Base-by-base conservation (phyloP, 2,888 invertebrate species). In the Hanleya hanleyi region DNA sequence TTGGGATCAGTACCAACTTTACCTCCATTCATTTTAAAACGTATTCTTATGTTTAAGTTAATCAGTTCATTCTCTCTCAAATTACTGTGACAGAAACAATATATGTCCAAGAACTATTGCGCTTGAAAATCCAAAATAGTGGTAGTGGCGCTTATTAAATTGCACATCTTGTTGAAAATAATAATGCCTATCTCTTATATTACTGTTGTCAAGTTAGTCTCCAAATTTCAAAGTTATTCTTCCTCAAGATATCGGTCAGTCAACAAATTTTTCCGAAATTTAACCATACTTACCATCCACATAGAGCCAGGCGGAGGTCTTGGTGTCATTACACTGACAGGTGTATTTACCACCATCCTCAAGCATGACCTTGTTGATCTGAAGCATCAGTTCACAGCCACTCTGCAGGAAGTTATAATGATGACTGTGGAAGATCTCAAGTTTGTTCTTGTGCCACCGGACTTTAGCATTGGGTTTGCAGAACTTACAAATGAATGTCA, bases 321-420 rank as follows among this genome's bases (percentile, higher is more conserved):
- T 94, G 66, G 96, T 93, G 69, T 97, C 97, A 85, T 96, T 95
- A 84, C 98, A 96, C 92, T 99, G 97, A 85, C 98, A 95, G 0
- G 96, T 96, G 89, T 98, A 98, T 92, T 97, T 97, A 84, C 98
- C 99, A 81, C 96, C 96, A 90, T 99, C 99, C 84, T 99, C 99
- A 47, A 96, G 96, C 92, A 96, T 97, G 0, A 99, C 98, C 86
- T 93, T 94, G 90, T 93, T 93, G 85, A 99, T 97, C 80, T 96
- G 95, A 79, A 99, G 92, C 86, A 95, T 95, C 91, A 99, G 98
- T 0, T 94, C 94, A 87, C 97, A 97, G 86, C 95, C 95, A 90
- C 98, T 97, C 87, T 94, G 95, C 69, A 82, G 95, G 74, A 99
- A 96, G 92, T 99, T 98, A 91, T 96, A 99, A 91, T 98, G 99